phyloP scores from a whole-genome alignment of 2,797 vertebrate species.

The Cynodonichthys magdalenae region DNA sequence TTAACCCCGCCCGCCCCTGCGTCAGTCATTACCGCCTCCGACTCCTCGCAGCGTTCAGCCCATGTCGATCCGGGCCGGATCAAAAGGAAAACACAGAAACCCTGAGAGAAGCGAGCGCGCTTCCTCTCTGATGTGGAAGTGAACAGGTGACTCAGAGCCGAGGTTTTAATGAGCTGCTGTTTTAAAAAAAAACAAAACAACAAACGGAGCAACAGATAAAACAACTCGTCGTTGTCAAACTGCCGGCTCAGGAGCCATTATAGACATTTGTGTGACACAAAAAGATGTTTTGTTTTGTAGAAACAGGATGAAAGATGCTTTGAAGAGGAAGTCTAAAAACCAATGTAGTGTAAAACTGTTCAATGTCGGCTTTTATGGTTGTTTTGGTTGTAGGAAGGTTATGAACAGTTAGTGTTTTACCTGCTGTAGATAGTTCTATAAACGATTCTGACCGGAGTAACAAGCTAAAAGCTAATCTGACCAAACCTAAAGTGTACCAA shows the following conservation, averaged over 20 bases:
- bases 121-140: conserved; percentile 6
- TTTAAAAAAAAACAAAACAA: conserved; percentile 3
- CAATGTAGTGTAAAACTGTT: neutral
- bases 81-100: conserved; percentile 2
- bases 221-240: conserved; percentile 2
- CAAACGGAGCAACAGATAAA: conserved; percentile 14
- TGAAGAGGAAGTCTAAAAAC: neutral
- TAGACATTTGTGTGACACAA: neutral
- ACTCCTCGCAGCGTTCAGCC: conserved; percentile 22
- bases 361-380: conserved; percentile 6
- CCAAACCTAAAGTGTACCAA: too few relatives aligned
- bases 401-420: neutral
- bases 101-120: too few relatives aligned
- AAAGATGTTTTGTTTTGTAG: neutral
- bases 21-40: conserved; percentile 26
- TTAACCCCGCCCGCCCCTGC: neutral
- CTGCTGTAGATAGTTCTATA: too few relatives aligned
- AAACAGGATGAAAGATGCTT: conserved; percentile 3
- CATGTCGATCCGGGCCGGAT: conserved; percentile 23
- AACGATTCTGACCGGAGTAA: too few relatives aligned
- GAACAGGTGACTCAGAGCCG: conserved; percentile 27
- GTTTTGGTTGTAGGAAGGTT: neutral
- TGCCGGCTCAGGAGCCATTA: conserved; percentile 2
- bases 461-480: too few relatives aligned
- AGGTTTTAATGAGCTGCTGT: conserved; percentile 42